Conservation (phyloP, 2,113 vertebrate species). For the Brachypodius melanocephalos region DNA sequence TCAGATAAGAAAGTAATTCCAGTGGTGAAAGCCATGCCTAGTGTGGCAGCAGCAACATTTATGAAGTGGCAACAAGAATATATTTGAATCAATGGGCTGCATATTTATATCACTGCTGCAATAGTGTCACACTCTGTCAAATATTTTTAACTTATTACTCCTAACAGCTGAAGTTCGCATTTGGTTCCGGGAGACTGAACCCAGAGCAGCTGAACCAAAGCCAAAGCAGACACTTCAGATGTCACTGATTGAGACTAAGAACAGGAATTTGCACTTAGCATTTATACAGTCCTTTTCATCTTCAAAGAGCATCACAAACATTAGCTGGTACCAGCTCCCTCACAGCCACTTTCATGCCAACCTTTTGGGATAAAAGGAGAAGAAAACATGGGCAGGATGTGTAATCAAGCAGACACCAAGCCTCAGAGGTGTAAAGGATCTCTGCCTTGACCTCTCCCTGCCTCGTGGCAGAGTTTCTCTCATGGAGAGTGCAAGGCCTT, state of each 20-base stretch:
- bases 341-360: background rate
- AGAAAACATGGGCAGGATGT: background rate
- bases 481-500: background rate
- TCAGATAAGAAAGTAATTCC: background rate
- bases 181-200: slow-evolving; percentile 9
- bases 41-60: background rate
- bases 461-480: background rate
- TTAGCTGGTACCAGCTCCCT: background rate
- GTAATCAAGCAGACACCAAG: background rate
- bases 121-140: background rate
- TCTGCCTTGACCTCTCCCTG: background rate
- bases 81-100: background rate
- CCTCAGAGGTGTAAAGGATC: background rate
- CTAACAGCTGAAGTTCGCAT: background rate
- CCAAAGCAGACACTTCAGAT: background rate
- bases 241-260: background rate
- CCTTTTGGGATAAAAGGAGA: background rate
- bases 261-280: slow-evolving; percentile 9
- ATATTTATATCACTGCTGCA: background rate
- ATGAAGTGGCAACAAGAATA: background rate
- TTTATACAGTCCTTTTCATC: slow-evolving; percentile 42
- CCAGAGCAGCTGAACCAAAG: slow-evolving; percentile 4
- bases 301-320: slow-evolving; percentile 53
- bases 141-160: background rate
- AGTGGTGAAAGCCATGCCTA: background rate